These are phyloP conservation scores for Sussaba pulchella DNA, from an alignment of 2,888 invertebrate species.

Conservation along the genomic window DNA sequence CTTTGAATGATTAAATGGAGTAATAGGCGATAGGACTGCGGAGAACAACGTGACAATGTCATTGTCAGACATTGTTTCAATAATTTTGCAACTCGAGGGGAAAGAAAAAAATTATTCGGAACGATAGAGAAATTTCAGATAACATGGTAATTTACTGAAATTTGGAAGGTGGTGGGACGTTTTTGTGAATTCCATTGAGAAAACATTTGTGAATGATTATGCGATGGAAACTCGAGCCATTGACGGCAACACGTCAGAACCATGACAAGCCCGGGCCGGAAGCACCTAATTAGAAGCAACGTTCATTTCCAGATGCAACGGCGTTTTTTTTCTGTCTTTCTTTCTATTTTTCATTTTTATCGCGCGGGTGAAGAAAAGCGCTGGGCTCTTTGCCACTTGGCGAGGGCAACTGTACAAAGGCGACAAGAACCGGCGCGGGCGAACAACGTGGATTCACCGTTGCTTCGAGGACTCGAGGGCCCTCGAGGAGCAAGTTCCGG, in stretches of 20 bases:
- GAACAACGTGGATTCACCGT: constrained; percentile 50
- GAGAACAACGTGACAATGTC: too few species aligned
- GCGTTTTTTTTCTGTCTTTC: neutral
- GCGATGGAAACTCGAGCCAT: too few species aligned
- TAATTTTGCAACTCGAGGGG: neutral
- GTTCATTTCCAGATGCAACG: neutral
- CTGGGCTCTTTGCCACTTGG: constrained; percentile 17
- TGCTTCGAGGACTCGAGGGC: constrained; percentile 65
- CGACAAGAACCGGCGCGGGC: constrained; percentile 26
- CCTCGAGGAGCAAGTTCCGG: constrained; percentile 70
- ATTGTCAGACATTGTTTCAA: too few species aligned
- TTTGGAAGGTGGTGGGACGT: too few species aligned
- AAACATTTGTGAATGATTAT: too few species aligned
- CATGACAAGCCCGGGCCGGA: neutral
- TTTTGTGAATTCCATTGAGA: neutral
- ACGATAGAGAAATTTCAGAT: neutral
- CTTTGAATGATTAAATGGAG: too few species aligned
- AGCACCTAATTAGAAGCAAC: constrained; percentile 12
- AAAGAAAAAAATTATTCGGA: neutral
- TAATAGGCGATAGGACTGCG: too few species aligned
- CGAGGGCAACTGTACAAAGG: constrained; percentile 24
- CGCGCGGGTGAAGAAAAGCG: constrained; percentile 8
- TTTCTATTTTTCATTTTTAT: constrained; percentile 7
- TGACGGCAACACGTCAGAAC: neutral
- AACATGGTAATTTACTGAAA: too few species aligned